Base-by-base conservation (phyloP, 1,140 invertebrate genomes). In the Drosophila pallidifrons region DNA sequence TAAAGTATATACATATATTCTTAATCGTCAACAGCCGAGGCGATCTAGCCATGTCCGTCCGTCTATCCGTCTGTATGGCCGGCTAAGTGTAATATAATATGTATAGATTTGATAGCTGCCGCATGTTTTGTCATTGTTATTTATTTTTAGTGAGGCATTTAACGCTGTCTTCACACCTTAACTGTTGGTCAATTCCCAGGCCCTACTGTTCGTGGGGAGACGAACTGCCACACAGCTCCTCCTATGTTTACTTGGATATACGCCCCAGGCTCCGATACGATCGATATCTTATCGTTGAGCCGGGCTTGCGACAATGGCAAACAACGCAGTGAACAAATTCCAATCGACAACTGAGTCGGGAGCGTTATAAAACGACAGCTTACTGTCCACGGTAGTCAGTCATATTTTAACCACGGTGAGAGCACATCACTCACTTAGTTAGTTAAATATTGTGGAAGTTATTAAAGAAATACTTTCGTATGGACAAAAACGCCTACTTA, bases 341-440 rank as follows among this genome's bases (percentile, higher is more conserved):
- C n/a, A 49, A 1, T 41, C 45, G 71, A 74, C 69, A 74, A 61
- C 5, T 28, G 13, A 10, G 41, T 35, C 8, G 1, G 6, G 16
- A 5, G 38, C 65, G 55, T 69, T 74, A 74, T 74, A 74, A 74
- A 41, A 55, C 57, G 28, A 61, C 1, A 35, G 49, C 20, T 16
- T 15, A 6, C 20, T 7, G 13, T 4, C 1, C 41, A 11, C 10
- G 16, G 13, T 49, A 69, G 30, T 69, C 65, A 74, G 71, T 74
- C 65, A 49, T 11, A 61, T 15, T 55, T 16, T 35, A 47, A 20
- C 51, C 43, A 10, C 41, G 68, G 2, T 8, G 32, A 30, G 30
- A 38, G 59, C 55, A 35, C 28, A 38, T 13, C 32, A 59, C 2
- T 16, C 16, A n/a, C n/a, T n/a, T n/a, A n/a, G n/a, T n/a, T n/a